These are phyloP conservation scores for Rhodeus uyekii DNA, from an alignment of 2,797 vertebrate species.

Conservation along the genomic window DNA sequence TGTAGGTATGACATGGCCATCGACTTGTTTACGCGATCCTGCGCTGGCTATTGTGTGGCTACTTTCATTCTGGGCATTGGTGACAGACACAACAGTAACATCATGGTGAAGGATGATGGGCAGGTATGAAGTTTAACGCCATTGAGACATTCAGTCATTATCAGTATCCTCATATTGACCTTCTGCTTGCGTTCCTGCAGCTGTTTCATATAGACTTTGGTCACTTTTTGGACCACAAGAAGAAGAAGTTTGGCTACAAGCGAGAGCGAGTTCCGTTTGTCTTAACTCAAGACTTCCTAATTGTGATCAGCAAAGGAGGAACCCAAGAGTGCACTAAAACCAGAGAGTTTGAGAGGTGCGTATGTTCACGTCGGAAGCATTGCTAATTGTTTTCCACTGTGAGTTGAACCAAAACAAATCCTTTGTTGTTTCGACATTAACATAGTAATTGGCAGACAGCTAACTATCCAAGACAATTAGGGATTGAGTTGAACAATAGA, in stretches of 20 bases:
- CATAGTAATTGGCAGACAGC: constrained; percentile 19
- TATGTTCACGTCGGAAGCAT: constrained; percentile 1
- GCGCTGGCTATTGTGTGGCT: constrained; percentile 85
- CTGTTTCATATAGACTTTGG: constrained; percentile 86
- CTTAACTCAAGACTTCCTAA: constrained; percentile 85
- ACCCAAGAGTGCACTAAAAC: constrained; percentile 84
- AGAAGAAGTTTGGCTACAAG: constrained; percentile 88
- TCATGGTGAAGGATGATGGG: constrained; percentile 87
- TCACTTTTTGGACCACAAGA: constrained; percentile 87
- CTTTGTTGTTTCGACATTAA: constrained; percentile 9
- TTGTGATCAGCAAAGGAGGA: constrained; percentile 86
- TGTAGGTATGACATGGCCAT: constrained; percentile 81
- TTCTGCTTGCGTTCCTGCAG: constrained; percentile 57
- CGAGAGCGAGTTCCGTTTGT: constrained; percentile 86
- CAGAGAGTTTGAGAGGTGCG: constrained; percentile 84
- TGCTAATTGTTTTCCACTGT: background rate
- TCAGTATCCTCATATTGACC: background rate
- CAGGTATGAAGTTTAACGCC: constrained; percentile 69
- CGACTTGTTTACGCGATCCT: constrained; percentile 84
- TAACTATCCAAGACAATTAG: constrained; percentile 13
- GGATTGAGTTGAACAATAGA: constrained; percentile 18
- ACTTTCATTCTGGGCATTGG: constrained; percentile 86
- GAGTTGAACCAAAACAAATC: background rate
- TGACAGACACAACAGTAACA: constrained; percentile 87
- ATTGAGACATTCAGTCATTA: background rate